Evolutionary conservation across 2,888 invertebrate genomes (phyloP).

Genomic region (Watsonalla cultraria): DNA sequence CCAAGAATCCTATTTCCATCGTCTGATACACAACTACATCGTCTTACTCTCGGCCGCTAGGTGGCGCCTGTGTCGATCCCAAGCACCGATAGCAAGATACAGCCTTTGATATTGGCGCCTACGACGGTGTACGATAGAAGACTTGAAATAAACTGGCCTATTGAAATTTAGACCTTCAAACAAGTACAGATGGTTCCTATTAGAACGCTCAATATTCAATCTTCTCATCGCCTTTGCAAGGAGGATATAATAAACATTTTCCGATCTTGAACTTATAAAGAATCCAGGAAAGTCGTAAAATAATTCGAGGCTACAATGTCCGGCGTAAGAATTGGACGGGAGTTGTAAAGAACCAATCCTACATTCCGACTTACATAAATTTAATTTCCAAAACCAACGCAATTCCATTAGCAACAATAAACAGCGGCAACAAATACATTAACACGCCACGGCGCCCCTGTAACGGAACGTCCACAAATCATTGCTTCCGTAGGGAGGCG

Average conservation of each 20-base stretch:
- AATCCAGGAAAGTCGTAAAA: no score
- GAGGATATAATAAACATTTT: no score
- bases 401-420: neutral
- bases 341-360: no score
- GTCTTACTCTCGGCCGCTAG: constrained; percentile 17
- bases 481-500: constrained; percentile 48
- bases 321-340: no score
- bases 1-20: neutral
- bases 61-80: constrained; percentile 29
- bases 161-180: no score
- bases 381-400: neutral
- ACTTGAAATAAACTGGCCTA: no score
- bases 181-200: no score
- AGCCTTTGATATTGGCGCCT: neutral
- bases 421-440: neutral
- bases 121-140: neutral
- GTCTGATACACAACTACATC: neutral
- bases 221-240: no score
- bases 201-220: no score
- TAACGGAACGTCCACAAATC: constrained; percentile 25
- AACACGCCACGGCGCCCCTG: constrained; percentile 10
- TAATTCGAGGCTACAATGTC: no score
- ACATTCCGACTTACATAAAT: neutral
- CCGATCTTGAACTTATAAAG: no score
- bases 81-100: constrained; percentile 23